Evolutionary conservation across 1,140 invertebrate genomes (phyloP), one percentile per base, ranked within the genome.

Genomic region (Callitettix versicolor): DNA sequence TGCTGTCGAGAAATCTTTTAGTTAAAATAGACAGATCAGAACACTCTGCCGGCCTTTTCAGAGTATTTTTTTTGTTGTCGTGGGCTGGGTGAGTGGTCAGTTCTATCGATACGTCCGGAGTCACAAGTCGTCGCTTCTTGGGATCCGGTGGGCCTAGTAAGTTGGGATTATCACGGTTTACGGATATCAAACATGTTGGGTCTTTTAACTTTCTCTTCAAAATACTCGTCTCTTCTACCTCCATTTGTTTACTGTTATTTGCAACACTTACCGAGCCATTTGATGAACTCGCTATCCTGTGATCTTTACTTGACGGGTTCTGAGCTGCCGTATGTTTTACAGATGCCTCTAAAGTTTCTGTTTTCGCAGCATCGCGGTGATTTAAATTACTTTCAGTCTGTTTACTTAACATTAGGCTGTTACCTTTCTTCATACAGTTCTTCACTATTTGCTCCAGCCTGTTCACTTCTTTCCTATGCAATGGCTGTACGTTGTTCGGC

Each of bases 101-200:
- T 40, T 65, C 60, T 14, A 65, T 65, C 3, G 62, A 64, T 11
- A 65, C 64, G 30, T 63, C 62, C 1, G 64, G 64, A 22, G 60
- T 59, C 0, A 64, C 58, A 11, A 63, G 48, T 49, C 62, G 53
- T 22, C 59, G 56, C 26, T 58, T 59, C 33, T 65, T 63, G 6
- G 56, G 56, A 15, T 60, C 62, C 4, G 53, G 52, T 14, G 56
- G 58, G 18, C 33, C 24, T 12, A 17, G 33, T 44, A 34, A 21
- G 54, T 40, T 33, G 33, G 41, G 14, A 46, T 14, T 22, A 14
- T 49, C 24, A 4, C 46, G 26, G 26, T 30, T 30, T 3, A 30
- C 26, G 9, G 26, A 17, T 49, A 22, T 49, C 30, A 12, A 49
- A 24, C 12, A 26, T 22, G 26, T 34, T 33, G 47, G 36, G 33